phyloP scores from a whole-genome alignment of 2,113 vertebrate genomes.

The Trematocara stigmaticum region DNA sequence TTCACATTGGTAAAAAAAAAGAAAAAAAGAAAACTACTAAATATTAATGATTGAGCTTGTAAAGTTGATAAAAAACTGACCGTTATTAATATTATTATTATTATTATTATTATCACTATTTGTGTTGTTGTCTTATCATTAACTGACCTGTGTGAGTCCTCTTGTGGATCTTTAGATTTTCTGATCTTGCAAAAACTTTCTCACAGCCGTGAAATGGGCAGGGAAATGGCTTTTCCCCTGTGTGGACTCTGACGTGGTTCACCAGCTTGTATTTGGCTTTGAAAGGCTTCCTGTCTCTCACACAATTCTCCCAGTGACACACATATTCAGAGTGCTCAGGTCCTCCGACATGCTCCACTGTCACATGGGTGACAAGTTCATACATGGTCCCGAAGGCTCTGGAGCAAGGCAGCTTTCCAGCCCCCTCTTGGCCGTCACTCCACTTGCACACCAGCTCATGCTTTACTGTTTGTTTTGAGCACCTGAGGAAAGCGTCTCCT shows the following conservation, averaged over 20 bases:
- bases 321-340: slow-evolving; percentile 71
- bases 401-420: slow-evolving; percentile 66
- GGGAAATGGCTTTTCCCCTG: slow-evolving; percentile 69
- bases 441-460: slow-evolving; percentile 76
- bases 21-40: not conserved
- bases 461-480: slow-evolving; percentile 60
- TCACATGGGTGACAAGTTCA: slow-evolving; percentile 78
- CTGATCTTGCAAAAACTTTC: slow-evolving; percentile 74
- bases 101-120: not conserved
- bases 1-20: not conserved
- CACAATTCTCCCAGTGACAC: slow-evolving; percentile 70
- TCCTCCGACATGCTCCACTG: slow-evolving; percentile 76
- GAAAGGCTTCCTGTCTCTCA: slow-evolving; percentile 60
- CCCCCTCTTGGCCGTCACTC: slow-evolving; percentile 66
- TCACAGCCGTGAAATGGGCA: slow-evolving; percentile 68
- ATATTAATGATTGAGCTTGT: not conserved
- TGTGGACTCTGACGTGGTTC: slow-evolving; percentile 71
- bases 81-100: not conserved
- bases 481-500: slow-evolving; percentile 58
- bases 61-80: not conserved
- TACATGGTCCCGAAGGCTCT: slow-evolving; percentile 75
- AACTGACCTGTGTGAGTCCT: slow-evolving; percentile 75
- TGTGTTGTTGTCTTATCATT: not conserved
- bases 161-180: slow-evolving; percentile 79
- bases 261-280: slow-evolving; percentile 75